Evolutionary conservation across 2,113 vertebrate genomes (phyloP).

Genomic region (Albula glossodonta): DNA sequence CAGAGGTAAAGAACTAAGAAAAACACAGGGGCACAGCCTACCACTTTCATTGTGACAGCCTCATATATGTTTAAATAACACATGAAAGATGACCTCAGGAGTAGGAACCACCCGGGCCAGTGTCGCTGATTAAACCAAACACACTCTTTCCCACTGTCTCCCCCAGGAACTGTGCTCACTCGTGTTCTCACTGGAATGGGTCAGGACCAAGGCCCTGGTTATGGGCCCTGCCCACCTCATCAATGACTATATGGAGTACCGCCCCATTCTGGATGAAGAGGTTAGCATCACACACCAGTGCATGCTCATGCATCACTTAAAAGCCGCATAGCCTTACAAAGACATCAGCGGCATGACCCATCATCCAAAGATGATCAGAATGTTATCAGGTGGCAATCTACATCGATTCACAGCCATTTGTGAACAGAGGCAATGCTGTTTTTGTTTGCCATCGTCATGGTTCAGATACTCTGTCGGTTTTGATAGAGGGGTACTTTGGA

Average conservation of each 20-base stretch:
- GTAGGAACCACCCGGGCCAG: too few species aligned
- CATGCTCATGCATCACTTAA: not conserved
- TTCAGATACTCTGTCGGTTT: not conserved
- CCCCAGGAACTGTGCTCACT: slow-evolving; percentile 83
- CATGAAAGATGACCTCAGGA: too few species aligned
- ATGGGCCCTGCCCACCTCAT: slow-evolving; percentile 91
- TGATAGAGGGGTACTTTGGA: not conserved
- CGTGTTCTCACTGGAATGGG: slow-evolving; percentile 95
- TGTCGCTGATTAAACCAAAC: too few species aligned
- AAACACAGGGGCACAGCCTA: too few species aligned
- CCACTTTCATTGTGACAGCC: too few species aligned
- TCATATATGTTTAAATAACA: too few species aligned
- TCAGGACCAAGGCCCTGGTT: slow-evolving; percentile 84
- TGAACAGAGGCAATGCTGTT: not conserved
- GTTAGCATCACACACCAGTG: slow-evolving; percentile 58
- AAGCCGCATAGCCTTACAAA: not conserved
- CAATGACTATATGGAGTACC: slow-evolving; percentile 89
- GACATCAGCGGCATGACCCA: not conserved
- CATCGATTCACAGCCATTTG: not conserved
- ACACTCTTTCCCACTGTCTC: slow-evolving; percentile 39
- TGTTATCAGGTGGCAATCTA: not conserved
- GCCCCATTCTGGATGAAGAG: slow-evolving; percentile 86
- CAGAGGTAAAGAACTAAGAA: not conserved
- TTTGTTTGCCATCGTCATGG: not conserved
- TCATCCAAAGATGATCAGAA: not conserved